These are phyloP conservation scores for Bombus haemorrhoidalis DNA, from an alignment of 1,140 invertebrate species.

Conservation along the genomic window DNA sequence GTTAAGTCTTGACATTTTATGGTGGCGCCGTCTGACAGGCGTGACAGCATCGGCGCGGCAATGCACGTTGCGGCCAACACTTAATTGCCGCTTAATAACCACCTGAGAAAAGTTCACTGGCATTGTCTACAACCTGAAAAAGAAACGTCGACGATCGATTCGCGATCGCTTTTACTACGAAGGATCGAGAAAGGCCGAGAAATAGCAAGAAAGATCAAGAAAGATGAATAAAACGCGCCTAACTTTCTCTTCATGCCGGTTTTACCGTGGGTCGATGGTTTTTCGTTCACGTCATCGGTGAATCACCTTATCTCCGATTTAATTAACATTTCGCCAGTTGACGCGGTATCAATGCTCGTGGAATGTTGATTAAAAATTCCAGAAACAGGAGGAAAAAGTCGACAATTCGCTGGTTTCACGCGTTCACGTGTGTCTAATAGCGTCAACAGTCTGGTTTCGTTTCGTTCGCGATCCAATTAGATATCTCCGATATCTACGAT, in stretches of 20 bases:
- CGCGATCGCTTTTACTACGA: background rate
- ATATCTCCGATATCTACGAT: background rate
- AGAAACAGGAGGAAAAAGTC: background rate
- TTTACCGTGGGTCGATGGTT: background rate
- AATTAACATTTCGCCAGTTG: conserved; percentile 1
- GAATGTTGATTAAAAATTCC: conserved; percentile 26
- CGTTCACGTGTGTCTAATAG: background rate
- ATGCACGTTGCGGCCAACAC: background rate
- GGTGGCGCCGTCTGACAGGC: conserved; percentile 43
- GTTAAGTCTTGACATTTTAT: conserved; percentile 46
- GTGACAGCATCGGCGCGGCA: conserved; percentile 17
- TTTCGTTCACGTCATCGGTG: background rate
- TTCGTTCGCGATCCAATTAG: conserved; percentile 11
- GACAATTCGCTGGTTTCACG: background rate
- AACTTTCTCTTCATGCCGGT: conserved; percentile 15
- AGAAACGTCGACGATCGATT: conserved; percentile 5
- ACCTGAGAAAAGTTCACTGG: background rate
- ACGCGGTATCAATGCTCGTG: background rate
- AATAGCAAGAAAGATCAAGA: background rate
- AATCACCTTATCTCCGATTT: background rate
- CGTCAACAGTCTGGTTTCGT: background rate
- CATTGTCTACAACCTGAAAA: background rate
- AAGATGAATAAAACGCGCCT: background rate
- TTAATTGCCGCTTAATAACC: conserved; percentile 29
- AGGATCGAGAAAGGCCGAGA: background rate